Conservation (phyloP, 2,797 vertebrate genomes). For the Fratercula arctica region DNA sequence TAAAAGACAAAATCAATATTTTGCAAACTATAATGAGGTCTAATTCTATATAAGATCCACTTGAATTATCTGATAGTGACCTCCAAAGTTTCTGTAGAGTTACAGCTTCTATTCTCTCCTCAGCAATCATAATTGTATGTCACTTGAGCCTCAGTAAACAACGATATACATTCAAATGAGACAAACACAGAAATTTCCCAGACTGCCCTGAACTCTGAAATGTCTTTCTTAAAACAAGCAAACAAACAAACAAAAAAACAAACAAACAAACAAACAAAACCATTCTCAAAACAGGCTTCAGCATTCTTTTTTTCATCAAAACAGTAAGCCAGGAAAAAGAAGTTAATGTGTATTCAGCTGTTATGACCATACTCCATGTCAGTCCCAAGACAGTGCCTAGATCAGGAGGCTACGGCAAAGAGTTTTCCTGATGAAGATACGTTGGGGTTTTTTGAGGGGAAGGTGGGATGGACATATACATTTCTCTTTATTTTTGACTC, state of each 20-base stretch:
- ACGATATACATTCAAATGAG: background rate
- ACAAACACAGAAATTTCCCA: background rate
- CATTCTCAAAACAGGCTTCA: background rate
- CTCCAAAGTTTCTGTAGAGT: background rate
- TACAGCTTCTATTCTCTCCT: background rate
- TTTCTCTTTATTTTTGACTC: background rate
- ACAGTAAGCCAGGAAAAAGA: background rate
- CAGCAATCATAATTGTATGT: background rate
- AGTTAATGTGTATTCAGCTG: background rate
- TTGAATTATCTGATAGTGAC: background rate
- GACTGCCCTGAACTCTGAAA: background rate
- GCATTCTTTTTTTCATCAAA: background rate
- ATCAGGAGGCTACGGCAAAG: background rate
- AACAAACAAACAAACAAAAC: background rate
- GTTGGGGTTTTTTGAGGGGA: accelerated
- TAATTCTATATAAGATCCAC: background rate
- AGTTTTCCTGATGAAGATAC: background rate
- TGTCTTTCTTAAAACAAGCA: background rate
- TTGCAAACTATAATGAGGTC: background rate
- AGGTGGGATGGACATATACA: background rate
- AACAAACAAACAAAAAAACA: no score
- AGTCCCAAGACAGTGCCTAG: background rate
- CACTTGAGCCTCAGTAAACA: background rate
- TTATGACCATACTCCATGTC: background rate
- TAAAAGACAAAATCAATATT: background rate